Percentiles rank a stretch among this genome's conserved stretches.
Evolutionary conservation across 2,113 vertebrate genomes (phyloP).

Genomic region (Lycocorax pyrrhopterus): DNA sequence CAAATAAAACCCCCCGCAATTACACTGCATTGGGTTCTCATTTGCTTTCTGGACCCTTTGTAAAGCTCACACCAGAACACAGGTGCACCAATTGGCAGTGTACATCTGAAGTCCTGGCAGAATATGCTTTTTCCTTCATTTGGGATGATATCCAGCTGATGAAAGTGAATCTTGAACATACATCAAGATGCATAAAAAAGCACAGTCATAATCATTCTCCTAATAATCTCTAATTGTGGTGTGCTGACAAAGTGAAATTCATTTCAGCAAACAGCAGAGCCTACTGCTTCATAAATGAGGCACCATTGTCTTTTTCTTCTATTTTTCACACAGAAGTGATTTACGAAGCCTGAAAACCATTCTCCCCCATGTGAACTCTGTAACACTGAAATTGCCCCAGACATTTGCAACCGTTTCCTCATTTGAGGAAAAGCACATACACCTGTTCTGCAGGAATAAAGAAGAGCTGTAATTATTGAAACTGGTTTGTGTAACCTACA

Average conservation of each 20-base stretch:
- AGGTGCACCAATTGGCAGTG: background rate
- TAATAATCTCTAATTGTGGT: background rate
- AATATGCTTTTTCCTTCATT: background rate
- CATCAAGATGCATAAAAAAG: background rate
- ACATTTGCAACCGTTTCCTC: background rate
- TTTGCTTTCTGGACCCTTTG: background rate
- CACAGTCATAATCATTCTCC: background rate
- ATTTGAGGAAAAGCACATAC: background rate
- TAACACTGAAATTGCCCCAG: background rate
- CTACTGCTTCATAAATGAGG: background rate
- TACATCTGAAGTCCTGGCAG: background rate
- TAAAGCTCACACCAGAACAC: background rate
- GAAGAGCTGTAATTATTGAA: background rate
- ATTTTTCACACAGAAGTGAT: background rate
- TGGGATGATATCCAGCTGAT: background rate
- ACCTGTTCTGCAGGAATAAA: background rate
- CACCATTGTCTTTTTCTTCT: background rate
- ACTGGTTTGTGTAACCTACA: background rate
- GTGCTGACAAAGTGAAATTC: background rate
- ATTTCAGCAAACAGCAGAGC: background rate
- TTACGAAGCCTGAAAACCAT: background rate
- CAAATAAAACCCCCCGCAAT: background rate
- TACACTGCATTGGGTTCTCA: background rate
- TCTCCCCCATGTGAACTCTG: background rate
- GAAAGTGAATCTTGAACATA: background rate